Conservation (phyloP, 2,888 invertebrate species). For the Teleogryllus oceanicus region DNA sequence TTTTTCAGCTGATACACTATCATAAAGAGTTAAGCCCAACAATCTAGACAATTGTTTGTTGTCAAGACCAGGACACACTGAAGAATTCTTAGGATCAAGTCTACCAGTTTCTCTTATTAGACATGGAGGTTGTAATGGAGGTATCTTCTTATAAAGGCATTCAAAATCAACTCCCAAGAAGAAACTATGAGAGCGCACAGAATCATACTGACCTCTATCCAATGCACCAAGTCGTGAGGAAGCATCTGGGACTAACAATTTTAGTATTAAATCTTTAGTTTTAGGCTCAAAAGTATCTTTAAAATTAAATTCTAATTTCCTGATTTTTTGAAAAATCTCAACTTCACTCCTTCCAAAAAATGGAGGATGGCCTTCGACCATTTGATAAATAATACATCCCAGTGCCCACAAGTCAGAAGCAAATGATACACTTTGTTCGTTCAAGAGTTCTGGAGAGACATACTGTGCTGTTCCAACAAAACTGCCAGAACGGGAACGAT, state of each 20-base stretch:
- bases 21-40: not conserved
- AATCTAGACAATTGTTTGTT: not conserved
- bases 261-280: not conserved
- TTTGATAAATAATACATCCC: conserved; percentile 4
- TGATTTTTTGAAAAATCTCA: not conserved
- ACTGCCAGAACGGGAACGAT: not conserved
- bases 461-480: not conserved
- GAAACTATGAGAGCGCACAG: not conserved
- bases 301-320: not conserved
- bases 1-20: not conserved
- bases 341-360: not conserved
- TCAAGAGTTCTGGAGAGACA: not conserved
- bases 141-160: not conserved
- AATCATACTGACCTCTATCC: not conserved
- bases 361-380: not conserved
- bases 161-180: conserved; percentile 3
- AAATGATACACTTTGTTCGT: not conserved
- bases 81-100: not conserved
- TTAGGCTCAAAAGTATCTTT: not conserved
- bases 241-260: not conserved
- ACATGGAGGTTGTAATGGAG: not conserved
- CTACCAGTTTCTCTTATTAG: not conserved
- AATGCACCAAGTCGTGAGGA: not conserved
- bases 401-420: not conserved
- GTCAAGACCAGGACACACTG: not conserved